Base-by-base conservation (phyloP, 2,113 vertebrate species). In the Gracilinanus agilis region DNA sequence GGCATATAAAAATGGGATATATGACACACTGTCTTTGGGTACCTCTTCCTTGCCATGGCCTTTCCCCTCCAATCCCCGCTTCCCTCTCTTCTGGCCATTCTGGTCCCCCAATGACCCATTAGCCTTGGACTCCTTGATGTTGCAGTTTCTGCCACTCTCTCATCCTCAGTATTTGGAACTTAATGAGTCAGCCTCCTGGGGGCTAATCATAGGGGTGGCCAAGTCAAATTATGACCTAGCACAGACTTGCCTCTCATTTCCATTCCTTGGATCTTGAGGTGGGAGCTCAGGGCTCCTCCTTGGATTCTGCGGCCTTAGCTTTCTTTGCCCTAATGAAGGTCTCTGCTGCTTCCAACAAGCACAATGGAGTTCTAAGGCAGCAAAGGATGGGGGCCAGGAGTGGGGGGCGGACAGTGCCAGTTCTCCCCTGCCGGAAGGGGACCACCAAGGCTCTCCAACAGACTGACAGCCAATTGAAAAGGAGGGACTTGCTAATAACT, bases 221-320 rank as follows among this genome's bases (percentile, higher is more conserved):
- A 53, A 53, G 44, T n/a, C 54, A 55, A n/a, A 40, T 44, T 56
- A 40, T 90, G 3, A 13, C 55, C 92, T 25, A 19, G 67, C 34
- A 34, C 55, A 40, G 13, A 55, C 44, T 58, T 53, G 44, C 58
- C 11, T 61, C 55, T 89, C 29, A 44, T 89, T 94, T 92, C 54
- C 90, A 56, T 90, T 11, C 44, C 44, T 16, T 89, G 93, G 29
- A 89, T 88, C 75, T 67, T 53, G 24, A 40, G 44, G 44, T 54
- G 53, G 44, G 54, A 94, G 91, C 11, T 9, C 88, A 55, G 55
- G 27, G 25, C 19, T 61, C 58, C 55, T 49, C 2, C n/a, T 11
- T 0, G 0, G 3, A 44, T 94, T 92, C 0, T 4, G 67, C 88
- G 0, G 0, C 40, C 0, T 0, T 40, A 5, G 27, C 88, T 9